Percentiles rank a stretch among this genome's conserved stretches.
Conservation (phyloP, 2,113 vertebrate species). For the Pterocles gutturalis region DNA sequence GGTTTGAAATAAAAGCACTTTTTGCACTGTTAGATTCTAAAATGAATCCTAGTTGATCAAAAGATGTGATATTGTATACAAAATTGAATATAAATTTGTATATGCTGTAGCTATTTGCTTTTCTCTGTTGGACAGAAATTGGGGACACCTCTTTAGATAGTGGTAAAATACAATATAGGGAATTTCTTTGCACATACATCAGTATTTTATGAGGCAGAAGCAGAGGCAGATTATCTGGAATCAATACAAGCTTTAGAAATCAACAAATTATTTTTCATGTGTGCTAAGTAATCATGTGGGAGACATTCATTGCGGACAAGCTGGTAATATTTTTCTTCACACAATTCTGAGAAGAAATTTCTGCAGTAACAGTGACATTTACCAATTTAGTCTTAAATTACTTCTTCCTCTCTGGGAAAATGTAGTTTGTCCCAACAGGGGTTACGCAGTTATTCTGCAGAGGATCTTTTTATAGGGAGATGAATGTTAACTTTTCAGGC, state of each 20-base stretch:
- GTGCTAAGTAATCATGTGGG: background rate
- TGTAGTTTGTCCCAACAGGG: background rate
- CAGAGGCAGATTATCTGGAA: background rate
- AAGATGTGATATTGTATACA: background rate
- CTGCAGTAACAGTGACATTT: background rate
- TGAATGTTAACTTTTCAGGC: background rate
- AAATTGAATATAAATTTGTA: background rate
- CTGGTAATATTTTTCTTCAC: slow-evolving; percentile 9
- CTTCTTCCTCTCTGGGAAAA: background rate
- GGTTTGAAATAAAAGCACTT: background rate
- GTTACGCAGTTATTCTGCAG: background rate
- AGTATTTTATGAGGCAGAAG: background rate
- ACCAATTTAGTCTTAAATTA: background rate
- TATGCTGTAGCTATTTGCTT: background rate
- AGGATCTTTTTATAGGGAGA: background rate
- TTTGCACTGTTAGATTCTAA: background rate
- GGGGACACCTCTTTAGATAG: background rate
- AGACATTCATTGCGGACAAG: background rate
- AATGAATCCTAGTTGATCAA: background rate
- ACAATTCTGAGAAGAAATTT: background rate
- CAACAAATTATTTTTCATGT: background rate
- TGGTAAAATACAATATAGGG: background rate
- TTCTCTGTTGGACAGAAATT: background rate
- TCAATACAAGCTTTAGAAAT: background rate
- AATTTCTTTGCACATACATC: background rate